phyloP scores from a whole-genome alignment of 2,888 invertebrate species.

The Octonoba sinensis region DNA sequence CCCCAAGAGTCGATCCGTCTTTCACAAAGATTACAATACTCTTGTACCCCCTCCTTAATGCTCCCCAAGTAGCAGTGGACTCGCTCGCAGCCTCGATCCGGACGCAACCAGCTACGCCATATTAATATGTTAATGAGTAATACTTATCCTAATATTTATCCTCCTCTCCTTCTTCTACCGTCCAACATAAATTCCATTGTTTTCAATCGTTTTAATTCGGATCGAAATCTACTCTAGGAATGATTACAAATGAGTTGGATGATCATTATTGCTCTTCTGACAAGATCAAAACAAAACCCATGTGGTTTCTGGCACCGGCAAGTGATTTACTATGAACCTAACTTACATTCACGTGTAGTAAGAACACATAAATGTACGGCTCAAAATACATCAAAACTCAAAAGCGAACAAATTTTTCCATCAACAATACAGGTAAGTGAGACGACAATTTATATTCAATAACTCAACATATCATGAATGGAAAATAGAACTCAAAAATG shows the following conservation, averaged over 20 bases:
- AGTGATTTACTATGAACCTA: conserved; percentile 60
- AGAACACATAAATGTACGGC: too few relatives aligned
- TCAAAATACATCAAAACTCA: neutral
- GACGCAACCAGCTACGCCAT: conserved; percentile 63
- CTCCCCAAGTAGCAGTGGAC: conserved; percentile 57
- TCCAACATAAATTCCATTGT: conserved; percentile 56
- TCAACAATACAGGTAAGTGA: too few relatives aligned
- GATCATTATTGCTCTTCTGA: conserved; percentile 41
- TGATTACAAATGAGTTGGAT: conserved; percentile 45
- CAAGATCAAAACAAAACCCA: conserved; percentile 64
- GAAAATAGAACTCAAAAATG: too few relatives aligned
- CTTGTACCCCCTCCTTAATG: conserved; percentile 49
- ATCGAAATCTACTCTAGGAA: conserved; percentile 32
- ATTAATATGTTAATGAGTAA: conserved; percentile 66
- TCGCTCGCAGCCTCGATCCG: conserved; percentile 63
- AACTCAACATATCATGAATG: too few relatives aligned
- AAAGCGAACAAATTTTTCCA: neutral
- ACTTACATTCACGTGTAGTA: conserved; percentile 45
- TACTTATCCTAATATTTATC: conserved; percentile 67
- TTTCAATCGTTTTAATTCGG: conserved; percentile 40
- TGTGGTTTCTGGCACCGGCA: conserved; percentile 62
- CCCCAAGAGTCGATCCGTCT: conserved; percentile 62
- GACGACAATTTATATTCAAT: neutral
- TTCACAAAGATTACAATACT: conserved; percentile 62
- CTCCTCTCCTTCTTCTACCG: conserved; percentile 58